Evolutionary conservation across 1,140 invertebrate genomes (phyloP).

Genomic region (Proctacanthus coquilletti): DNA sequence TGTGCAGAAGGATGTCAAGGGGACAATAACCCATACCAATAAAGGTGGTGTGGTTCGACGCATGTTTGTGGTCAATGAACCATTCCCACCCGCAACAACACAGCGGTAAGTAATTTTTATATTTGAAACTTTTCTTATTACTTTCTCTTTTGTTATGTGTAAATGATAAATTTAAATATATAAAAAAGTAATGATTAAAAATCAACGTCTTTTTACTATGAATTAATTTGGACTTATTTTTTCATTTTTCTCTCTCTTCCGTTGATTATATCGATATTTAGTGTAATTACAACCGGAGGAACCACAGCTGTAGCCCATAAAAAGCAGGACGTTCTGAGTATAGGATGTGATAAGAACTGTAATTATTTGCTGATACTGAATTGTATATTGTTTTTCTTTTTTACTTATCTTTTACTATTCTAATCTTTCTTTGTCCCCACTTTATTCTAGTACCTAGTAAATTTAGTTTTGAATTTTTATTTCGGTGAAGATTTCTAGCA

Average conservation of each 20-base stretch:
- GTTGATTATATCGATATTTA: slow-evolving; percentile 11
- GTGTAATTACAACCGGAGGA: slow-evolving; percentile 24
- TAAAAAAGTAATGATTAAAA: no score
- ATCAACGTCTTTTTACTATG: neutral
- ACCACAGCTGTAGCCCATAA: slow-evolving; percentile 21
- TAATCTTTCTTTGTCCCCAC: slow-evolving; percentile 5
- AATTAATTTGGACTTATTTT: neutral
- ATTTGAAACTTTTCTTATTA: no score
- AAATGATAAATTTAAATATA: no score
- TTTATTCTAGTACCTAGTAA: no score
- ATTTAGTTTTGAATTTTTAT: no score
- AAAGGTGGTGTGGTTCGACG: slow-evolving; percentile 28
- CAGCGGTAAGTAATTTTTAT: slow-evolving; percentile 17
- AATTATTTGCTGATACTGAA: slow-evolving; percentile 12
- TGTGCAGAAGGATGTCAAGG: slow-evolving; percentile 29
- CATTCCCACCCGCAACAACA: slow-evolving; percentile 20
- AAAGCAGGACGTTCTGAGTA: slow-evolving; percentile 27
- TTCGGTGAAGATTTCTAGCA: no score
- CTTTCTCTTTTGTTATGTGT: no score
- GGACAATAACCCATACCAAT: slow-evolving; percentile 18
- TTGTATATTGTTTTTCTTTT: neutral
- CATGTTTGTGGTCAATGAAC: slow-evolving; percentile 30
- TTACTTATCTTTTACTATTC: slow-evolving; percentile 3
- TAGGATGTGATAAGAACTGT: slow-evolving; percentile 30
- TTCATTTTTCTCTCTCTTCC: no score